phyloP scores from a whole-genome alignment of 2,113 vertebrate genomes.

The Euleptes europaea region DNA sequence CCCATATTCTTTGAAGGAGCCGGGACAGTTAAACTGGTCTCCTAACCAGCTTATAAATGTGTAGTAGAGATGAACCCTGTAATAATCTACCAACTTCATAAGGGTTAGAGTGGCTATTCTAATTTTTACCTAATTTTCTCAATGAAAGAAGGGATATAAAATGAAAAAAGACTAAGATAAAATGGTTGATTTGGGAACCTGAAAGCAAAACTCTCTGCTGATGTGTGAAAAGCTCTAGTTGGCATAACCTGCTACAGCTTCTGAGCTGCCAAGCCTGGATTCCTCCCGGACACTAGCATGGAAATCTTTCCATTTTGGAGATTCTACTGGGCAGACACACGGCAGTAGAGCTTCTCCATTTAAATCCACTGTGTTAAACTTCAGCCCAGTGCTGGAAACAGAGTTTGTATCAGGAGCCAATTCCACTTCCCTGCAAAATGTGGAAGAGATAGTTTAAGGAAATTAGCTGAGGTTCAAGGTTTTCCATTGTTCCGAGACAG shows the following conservation, averaged over 20 bases:
- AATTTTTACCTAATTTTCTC: neutral
- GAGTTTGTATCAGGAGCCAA: neutral
- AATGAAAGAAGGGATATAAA: neutral
- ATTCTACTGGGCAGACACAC: neutral
- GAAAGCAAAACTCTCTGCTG: neutral
- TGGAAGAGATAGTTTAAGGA: neutral
- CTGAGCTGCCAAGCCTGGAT: neutral
- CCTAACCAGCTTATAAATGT: neutral
- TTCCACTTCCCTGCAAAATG: neutral
- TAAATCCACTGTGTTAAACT: neutral
- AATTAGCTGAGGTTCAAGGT: conserved; percentile 9
- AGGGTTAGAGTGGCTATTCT: neutral
- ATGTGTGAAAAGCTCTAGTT: neutral
- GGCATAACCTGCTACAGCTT: neutral
- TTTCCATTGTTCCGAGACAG: neutral
- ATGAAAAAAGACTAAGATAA: neutral
- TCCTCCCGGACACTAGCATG: neutral
- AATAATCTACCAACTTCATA: fast-evolving
- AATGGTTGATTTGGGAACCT: neutral
- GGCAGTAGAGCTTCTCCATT: neutral
- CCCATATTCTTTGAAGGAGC: neutral
- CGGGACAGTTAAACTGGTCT: neutral
- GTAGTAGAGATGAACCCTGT: neutral
- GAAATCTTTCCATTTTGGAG: neutral
- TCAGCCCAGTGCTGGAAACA: neutral